Percentiles rank a stretch among this genome's conserved stretches.
These are phyloP conservation scores for Isichthys henryi DNA, from an alignment of 2,113 vertebrate species.

Conservation along the genomic window DNA sequence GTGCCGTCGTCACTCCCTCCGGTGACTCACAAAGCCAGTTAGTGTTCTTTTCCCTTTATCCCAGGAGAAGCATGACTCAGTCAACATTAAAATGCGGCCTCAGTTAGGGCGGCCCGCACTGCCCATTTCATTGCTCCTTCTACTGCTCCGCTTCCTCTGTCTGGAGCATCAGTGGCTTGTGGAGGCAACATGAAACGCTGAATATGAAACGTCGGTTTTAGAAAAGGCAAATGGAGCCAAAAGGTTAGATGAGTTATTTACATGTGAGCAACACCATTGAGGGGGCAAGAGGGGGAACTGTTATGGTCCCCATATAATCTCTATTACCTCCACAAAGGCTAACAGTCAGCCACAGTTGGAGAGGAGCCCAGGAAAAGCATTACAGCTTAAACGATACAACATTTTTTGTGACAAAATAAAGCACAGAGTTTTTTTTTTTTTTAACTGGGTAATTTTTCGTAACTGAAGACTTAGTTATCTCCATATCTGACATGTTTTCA, in stretches of 20 bases:
- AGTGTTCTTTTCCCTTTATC: neutral
- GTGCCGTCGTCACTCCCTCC: neutral
- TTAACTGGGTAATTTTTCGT: neutral
- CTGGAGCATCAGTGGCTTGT: neutral
- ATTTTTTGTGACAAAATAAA: neutral
- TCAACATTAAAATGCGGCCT: neutral
- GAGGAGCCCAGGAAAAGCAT: neutral
- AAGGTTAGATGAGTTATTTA: conserved; percentile 1
- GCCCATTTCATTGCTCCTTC: neutral
- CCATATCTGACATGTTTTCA: neutral
- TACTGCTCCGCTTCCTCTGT: neutral
- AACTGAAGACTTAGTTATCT: neutral
- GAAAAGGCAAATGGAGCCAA: neutral
- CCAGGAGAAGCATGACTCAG: conserved; percentile 7
- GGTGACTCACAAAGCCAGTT: conserved; percentile 9
- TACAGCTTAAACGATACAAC: neutral
- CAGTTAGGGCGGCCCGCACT: neutral
- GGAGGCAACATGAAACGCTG: neutral
- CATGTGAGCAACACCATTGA: neutral
- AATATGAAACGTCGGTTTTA: neutral
- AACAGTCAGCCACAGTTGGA: conserved; percentile 9
- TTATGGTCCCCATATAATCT: neutral
- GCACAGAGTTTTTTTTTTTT: neutral
- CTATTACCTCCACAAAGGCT: neutral
- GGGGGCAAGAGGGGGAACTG: neutral